Evolutionary conservation across 2,888 invertebrate genomes (phyloP).

Genomic region (Pyrrhia umbra): DNA sequence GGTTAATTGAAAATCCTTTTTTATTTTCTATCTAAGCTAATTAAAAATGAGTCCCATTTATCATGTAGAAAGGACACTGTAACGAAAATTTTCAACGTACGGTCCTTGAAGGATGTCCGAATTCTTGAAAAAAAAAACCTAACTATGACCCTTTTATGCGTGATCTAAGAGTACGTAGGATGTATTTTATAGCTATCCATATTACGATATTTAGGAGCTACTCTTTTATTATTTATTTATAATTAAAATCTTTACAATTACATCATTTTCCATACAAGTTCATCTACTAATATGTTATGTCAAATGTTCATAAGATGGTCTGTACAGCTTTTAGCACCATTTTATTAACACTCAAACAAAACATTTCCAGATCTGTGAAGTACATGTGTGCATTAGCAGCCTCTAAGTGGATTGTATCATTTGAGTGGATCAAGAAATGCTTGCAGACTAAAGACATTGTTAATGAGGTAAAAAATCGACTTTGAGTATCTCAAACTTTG

Average conservation of each 20-base stretch:
- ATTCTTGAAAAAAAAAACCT: too few relatives aligned
- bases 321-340: conserved; percentile 3
- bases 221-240: too few relatives aligned
- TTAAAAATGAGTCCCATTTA: not conserved
- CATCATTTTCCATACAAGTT: not conserved
- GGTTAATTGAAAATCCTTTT: conserved; percentile 66
- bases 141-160: too few relatives aligned
- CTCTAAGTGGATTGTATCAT: conserved; percentile 90
- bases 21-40: not conserved
- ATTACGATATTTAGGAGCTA: too few relatives aligned
- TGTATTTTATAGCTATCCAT: too few relatives aligned
- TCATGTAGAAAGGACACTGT: not conserved
- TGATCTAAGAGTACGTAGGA: too few relatives aligned
- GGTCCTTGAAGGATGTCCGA: too few relatives aligned
- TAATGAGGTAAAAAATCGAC: conserved; percentile 80
- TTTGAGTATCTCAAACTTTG: too few relatives aligned
- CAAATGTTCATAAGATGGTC: not conserved
- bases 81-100: too few relatives aligned
- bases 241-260: too few relatives aligned
- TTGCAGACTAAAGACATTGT: conserved; percentile 77
- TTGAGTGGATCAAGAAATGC: conserved; percentile 89
- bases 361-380: conserved; percentile 85
- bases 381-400: conserved; percentile 90
- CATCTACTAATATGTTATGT: too few relatives aligned
- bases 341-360: conserved; percentile 12